Evolutionary conservation across 2,113 vertebrate species (phyloP).

Genomic region (Triplophysa tibetana): DNA sequence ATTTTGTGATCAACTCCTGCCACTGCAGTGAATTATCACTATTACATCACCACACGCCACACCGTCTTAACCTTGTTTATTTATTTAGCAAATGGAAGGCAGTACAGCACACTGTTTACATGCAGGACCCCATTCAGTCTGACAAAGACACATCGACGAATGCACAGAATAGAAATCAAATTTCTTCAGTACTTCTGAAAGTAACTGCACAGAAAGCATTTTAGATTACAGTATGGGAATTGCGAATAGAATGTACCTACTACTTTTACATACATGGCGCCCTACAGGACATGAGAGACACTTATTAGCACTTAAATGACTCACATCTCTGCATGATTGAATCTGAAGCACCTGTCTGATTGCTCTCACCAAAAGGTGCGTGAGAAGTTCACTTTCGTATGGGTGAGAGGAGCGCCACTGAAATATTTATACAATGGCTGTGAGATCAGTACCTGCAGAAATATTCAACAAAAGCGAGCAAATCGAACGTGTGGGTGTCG

Average conservation of each 20-base stretch:
- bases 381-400: conserved; percentile 22
- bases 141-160: conserved; percentile 4
- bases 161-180: conserved; percentile 9
- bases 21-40: conserved; percentile 35
- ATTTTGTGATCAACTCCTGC: conserved; percentile 25
- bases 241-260: background rate
- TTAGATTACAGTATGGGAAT: conserved; percentile 9
- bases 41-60: background rate
- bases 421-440: conserved; percentile 41
- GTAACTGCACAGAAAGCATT: background rate
- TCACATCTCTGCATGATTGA: conserved; percentile 55
- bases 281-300: conserved; percentile 29
- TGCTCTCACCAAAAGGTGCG: conserved; percentile 34
- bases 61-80: conserved; percentile 27
- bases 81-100: conserved; percentile 40
- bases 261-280: background rate
- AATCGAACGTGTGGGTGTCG: conserved; percentile 14
- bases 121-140: conserved; percentile 29
- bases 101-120: conserved; percentile 18
- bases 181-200: background rate
- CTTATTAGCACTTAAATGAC: conserved; percentile 52
- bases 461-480: conserved; percentile 50
- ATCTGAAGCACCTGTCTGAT: conserved; percentile 49
- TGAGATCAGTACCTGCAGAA: conserved; percentile 37
- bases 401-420: background rate